A percentile compares a stretch with the other conserved stretches of the same genome.
phyloP scores from a whole-genome alignment of 2,113 vertebrate species.

The Plectropomus leopardus region DNA sequence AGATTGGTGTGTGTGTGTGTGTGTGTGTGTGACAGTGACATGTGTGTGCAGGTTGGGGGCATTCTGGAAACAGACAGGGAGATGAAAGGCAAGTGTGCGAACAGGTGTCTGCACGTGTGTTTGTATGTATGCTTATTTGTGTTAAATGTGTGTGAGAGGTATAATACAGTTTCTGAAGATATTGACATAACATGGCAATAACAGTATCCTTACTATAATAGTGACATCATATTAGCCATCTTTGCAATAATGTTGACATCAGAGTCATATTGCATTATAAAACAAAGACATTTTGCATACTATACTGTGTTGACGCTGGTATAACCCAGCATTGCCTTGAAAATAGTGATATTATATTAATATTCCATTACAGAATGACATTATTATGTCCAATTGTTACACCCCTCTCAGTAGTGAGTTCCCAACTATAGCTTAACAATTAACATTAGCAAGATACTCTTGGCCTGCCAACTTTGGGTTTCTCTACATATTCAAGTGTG shows the following conservation, averaged over 20 bases:
- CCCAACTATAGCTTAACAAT: background rate
- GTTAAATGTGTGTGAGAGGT: background rate
- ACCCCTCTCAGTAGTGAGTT: background rate
- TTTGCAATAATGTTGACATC: background rate
- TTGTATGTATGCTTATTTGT: background rate
- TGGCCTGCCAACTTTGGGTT: background rate
- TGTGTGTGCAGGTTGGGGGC: constrained; percentile 55
- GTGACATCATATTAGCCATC: background rate
- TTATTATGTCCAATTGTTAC: background rate
- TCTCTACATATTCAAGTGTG: background rate
- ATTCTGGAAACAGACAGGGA: constrained; percentile 37
- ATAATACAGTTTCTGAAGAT: background rate
- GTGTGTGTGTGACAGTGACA: constrained; percentile 22
- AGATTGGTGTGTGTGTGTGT: constrained; percentile 2
- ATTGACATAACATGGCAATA: background rate
- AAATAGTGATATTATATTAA: background rate
- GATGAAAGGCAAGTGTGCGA: constrained; percentile 35
- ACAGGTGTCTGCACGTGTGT: constrained; percentile 11
- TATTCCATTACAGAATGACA: background rate
- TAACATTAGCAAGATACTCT: background rate
- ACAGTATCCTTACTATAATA: background rate
- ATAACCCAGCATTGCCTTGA: background rate
- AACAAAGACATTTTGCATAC: background rate
- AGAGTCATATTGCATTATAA: background rate
- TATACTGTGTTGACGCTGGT: background rate